phyloP scores from a whole-genome alignment of 2,797 vertebrate genomes.

The Rhinichthys osculus region DNA sequence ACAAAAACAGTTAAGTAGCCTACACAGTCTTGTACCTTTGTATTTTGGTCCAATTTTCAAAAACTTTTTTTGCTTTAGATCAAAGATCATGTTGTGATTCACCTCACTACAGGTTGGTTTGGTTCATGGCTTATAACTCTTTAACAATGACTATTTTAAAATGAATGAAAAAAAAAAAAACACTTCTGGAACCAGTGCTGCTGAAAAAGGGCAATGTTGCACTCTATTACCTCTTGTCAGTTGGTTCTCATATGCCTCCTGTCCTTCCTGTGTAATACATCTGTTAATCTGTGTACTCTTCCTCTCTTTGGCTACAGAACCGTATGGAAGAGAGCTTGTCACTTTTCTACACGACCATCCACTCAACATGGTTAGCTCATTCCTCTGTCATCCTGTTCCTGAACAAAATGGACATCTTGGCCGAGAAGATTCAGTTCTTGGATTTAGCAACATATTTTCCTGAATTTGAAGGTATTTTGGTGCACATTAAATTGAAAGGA shows the following conservation, averaged over 20 bases:
- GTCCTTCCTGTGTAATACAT: neutral
- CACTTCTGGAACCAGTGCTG: too few relatives aligned
- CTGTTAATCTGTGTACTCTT: neutral
- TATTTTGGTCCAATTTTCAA: too few relatives aligned
- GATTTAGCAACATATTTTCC: constrained; percentile 79
- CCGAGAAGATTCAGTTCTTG: constrained; percentile 79
- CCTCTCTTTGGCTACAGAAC: constrained; percentile 69
- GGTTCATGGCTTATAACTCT: too few relatives aligned
- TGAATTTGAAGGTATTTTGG: constrained; percentile 71
- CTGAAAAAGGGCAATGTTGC: neutral
- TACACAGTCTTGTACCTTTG: too few relatives aligned
- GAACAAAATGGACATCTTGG: constrained; percentile 83
- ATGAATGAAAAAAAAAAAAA: too few relatives aligned
- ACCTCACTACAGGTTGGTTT: too few relatives aligned
- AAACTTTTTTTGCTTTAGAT: too few relatives aligned
- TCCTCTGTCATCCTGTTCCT: constrained; percentile 84
- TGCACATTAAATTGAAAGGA: neutral
- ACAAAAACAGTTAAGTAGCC: neutral
- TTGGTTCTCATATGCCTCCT: neutral
- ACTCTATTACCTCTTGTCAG: neutral
- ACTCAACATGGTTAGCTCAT: constrained; percentile 77
- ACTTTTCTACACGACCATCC: constrained; percentile 83
- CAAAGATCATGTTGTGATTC: too few relatives aligned
- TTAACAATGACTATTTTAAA: too few relatives aligned
- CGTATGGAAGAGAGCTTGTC: constrained; percentile 83